Base-by-base conservation (phyloP, 2,113 vertebrate species). In the Pseudorectes ferrugineus region DNA sequence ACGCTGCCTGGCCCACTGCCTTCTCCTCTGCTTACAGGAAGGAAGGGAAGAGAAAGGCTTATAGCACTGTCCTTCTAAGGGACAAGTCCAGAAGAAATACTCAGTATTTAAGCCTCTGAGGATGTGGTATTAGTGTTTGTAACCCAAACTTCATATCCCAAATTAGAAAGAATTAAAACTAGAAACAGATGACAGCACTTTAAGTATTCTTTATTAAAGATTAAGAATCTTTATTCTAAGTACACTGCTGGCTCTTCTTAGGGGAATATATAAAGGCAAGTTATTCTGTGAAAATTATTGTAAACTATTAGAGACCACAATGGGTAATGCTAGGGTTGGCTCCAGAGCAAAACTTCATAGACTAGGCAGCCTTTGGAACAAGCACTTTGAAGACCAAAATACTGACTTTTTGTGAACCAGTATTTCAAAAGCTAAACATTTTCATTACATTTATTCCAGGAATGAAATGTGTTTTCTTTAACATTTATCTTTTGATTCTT, bases 81-180 rank as follows among this genome's bases (percentile, higher is more conserved):
- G 61, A 75, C 5, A 10, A 93, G 46, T 49, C 31, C 42, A 29
- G 73, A 88, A 83, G 85, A 76, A 93, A 78, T 51, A 48, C n/a
- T 71, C 33, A 40, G 12, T 42, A 8, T 92, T 92, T 78, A 63
- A 66, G 54, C 48, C 48, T 91, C 61, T 81, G 65, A 96, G 88
- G 73, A 33, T 95, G 63, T 88, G 81, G 31, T 45, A 35, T 81
- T 92, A 83, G 38, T 57, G 36, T 81, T 89, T 52, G 38, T 63
- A 67, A 70, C 52, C 24, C 72, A 78, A 89, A 70, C 49, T 90
- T 67, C 48, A 40, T 45, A 77, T 87, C 31, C 76, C 29, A 81
- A 89, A 84, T 93, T 63, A 83, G 89, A 77, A 90, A 65, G 90
- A 92, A 86, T 74, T 90, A 49, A 36, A 95, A 92, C 75, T 58